Evolutionary conservation across 1,140 invertebrate genomes (phyloP).

Genomic region (Cydia strobilella): DNA sequence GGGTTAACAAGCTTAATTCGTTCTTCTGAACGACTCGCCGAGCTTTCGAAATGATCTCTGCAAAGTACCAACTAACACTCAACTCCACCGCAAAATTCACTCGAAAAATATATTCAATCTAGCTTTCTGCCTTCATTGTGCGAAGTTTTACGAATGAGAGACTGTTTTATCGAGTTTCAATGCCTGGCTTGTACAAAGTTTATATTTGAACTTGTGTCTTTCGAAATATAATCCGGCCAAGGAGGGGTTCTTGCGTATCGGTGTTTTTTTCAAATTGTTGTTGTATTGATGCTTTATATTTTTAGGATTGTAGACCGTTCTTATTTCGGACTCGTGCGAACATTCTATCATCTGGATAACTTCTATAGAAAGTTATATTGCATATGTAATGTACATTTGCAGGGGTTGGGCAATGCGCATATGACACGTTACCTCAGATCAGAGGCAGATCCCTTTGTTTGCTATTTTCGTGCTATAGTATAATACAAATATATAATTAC

Average conservation of each 20-base stretch:
- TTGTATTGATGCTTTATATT: not conserved
- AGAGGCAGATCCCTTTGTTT: not conserved
- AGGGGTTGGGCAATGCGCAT: too few relatives aligned
- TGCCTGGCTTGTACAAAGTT: slow-evolving; percentile 1
- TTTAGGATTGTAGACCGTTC: not conserved
- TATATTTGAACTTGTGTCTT: slow-evolving; percentile 4
- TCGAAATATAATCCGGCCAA: not conserved
- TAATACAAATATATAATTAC: not conserved
- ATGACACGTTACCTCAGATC: too few relatives aligned
- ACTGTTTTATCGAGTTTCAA: slow-evolving; percentile 16
- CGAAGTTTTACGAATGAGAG: slow-evolving; percentile 10
- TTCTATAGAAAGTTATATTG: not conserved
- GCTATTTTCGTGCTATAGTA: not conserved
- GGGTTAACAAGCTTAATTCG: too few relatives aligned
- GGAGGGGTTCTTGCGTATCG: not conserved
- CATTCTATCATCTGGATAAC: not conserved
- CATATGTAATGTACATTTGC: too few relatives aligned
- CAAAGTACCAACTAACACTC: not conserved
- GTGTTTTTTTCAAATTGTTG: not conserved
- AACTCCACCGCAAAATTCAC: not conserved
- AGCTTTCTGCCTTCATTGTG: not conserved
- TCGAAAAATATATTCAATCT: slow-evolving; percentile 12
- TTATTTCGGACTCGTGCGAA: not conserved
- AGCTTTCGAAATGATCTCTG: not conserved
- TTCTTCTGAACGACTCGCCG: not conserved